These are phyloP conservation scores for Hydraecia micacea DNA, from an alignment of 2,888 invertebrate genomes.

Conservation along the genomic window DNA sequence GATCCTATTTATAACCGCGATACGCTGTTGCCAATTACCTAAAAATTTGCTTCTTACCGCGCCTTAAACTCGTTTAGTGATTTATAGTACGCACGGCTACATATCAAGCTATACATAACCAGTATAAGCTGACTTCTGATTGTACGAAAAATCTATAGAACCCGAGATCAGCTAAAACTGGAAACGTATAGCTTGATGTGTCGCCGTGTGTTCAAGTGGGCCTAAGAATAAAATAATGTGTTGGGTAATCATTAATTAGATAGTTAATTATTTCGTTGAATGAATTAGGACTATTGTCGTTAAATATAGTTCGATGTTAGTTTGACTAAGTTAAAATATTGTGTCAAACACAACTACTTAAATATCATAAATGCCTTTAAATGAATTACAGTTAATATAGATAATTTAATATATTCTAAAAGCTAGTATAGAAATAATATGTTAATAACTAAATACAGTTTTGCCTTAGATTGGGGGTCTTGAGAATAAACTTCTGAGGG, in stretches of 20 bases:
- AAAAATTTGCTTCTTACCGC: too few relatives aligned
- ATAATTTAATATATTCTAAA: conserved; percentile 23
- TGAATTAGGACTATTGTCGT: neutral
- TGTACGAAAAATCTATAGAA: too few relatives aligned
- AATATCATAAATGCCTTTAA: conserved; percentile 11
- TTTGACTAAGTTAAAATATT: neutral
- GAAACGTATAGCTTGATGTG: too few relatives aligned
- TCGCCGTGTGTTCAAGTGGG: neutral
- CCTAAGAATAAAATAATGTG: conserved; percentile 10
- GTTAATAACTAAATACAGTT: neutral
- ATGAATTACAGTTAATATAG: neutral
- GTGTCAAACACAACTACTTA: conserved; percentile 32
- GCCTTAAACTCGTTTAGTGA: too few relatives aligned
- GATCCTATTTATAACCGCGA: too few relatives aligned
- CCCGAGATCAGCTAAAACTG: too few relatives aligned
- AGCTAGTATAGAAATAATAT: neutral
- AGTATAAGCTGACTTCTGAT: too few relatives aligned
- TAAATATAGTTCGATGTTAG: neutral
- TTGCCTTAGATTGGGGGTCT: neutral
- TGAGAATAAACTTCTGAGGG: neutral
- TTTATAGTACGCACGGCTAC: too few relatives aligned
- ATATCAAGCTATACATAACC: too few relatives aligned
- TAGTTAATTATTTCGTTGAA: neutral
- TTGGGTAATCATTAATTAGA: conserved; percentile 19
- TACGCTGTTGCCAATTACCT: too few relatives aligned